Evolutionary conservation across 2,888 invertebrate species (phyloP).

Genomic region (Caenorhabditis uteleia): DNA sequence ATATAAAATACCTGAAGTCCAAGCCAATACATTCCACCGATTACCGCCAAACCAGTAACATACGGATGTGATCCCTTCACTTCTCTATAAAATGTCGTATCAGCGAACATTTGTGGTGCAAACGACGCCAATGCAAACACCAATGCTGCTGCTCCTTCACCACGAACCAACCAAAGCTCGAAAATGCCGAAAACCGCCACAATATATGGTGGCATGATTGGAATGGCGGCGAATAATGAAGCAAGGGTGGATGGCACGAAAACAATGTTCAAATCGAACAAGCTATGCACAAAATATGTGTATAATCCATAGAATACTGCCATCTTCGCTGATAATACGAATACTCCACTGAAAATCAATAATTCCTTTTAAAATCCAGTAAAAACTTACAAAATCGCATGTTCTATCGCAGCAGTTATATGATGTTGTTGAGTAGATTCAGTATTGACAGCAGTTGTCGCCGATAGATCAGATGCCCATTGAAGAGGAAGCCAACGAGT

Average conservation of each 20-base stretch:
- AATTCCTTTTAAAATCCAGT: neutral
- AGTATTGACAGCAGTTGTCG: slow-evolving; percentile 16
- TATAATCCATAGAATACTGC: slow-evolving; percentile 95
- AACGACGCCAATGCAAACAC: slow-evolving; percentile 81
- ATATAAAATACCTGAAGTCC: slow-evolving; percentile 80
- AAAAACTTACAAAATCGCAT: slow-evolving; percentile 71
- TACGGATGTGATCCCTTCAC: slow-evolving; percentile 96
- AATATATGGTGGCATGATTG: slow-evolving; percentile 93
- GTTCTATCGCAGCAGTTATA: slow-evolving; percentile 71
- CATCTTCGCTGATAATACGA: slow-evolving; percentile 94
- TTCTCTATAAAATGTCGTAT: slow-evolving; percentile 93
- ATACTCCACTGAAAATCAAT: slow-evolving; percentile 80
- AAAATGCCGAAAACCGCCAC: slow-evolving; percentile 91
- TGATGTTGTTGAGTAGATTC: slow-evolving; percentile 29
- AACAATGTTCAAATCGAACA: slow-evolving; percentile 90
- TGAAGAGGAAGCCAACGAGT: slow-evolving; percentile 88
- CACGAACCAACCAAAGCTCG: slow-evolving; percentile 85
- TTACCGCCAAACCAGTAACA: slow-evolving; percentile 92
- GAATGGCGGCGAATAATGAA: slow-evolving; percentile 90
- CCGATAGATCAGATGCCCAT: slow-evolving; percentile 47
- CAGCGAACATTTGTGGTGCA: slow-evolving; percentile 88
- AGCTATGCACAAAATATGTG: slow-evolving; percentile 94
- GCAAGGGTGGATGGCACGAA: slow-evolving; percentile 79
- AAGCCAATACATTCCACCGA: slow-evolving; percentile 95
- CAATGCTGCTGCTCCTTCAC: slow-evolving; percentile 73